These are phyloP conservation scores for Eutrigla gurnardus DNA, from an alignment of 2,797 vertebrate species.

Conservation along the genomic window DNA sequence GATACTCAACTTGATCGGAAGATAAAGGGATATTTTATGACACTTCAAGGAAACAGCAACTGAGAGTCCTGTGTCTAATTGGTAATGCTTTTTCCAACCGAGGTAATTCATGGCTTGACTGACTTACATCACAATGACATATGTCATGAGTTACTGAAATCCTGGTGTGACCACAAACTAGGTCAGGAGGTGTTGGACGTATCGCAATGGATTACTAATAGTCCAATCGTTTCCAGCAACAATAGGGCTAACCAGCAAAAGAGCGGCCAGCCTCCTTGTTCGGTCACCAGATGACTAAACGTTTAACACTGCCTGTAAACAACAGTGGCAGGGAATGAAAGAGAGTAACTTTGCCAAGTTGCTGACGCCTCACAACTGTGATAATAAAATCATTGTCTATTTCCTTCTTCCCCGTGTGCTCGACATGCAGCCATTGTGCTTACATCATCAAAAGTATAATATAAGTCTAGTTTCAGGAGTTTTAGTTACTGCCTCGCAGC, in stretches of 20 bases:
- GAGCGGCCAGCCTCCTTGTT: neutral
- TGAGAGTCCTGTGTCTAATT: neutral
- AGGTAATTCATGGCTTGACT: neutral
- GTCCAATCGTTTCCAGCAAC: neutral
- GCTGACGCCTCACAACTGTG: neutral
- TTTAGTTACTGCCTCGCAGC: neutral
- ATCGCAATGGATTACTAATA: neutral
- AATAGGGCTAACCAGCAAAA: neutral
- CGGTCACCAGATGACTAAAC: constrained; percentile 20
- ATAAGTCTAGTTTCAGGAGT: neutral
- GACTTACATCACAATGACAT: neutral
- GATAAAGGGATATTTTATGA: neutral
- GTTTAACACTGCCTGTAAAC: neutral
- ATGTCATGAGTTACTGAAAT: neutral
- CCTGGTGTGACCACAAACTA: neutral
- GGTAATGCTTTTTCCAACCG: neutral
- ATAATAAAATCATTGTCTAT: constrained; percentile 12
- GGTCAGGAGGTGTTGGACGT: neutral
- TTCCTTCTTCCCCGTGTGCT: neutral
- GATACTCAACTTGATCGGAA: no score
- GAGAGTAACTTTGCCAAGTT: constrained; percentile 10
- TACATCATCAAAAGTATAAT: neutral
- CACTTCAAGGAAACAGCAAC: neutral
- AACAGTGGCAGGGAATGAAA: constrained; percentile 1
- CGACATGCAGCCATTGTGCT: neutral